Conservation (phyloP, 1,140 invertebrate species). For the Drosophila virilis region DNA sequence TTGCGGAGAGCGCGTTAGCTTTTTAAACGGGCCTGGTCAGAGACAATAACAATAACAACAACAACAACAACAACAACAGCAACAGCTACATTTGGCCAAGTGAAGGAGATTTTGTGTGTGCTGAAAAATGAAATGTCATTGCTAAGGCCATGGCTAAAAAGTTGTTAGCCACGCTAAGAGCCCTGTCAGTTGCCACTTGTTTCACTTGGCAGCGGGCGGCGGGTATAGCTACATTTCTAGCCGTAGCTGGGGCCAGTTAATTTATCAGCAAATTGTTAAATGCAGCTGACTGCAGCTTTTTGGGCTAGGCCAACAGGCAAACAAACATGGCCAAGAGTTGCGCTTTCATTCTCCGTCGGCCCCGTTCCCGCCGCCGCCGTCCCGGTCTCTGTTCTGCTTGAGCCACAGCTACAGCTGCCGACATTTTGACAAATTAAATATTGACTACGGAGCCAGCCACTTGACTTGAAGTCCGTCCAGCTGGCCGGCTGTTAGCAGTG, state of each 20-base stretch:
- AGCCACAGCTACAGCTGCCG: conserved; percentile 10
- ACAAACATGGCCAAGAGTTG: neutral
- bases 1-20: neutral
- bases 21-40: neutral
- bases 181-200: conserved; percentile 53
- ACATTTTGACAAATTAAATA: conserved; percentile 63
- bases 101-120: conserved; percentile 32
- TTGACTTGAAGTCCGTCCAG: neutral
- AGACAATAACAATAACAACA: neutral
- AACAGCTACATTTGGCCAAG: conserved; percentile 8
- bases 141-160: conserved; percentile 58
- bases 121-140: conserved; percentile 76
- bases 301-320: neutral
- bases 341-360: too few relatives aligned
- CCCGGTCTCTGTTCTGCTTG: neutral
- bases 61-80: neutral
- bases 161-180: conserved; percentile 50
- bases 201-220: conserved; percentile 18
- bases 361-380: too few relatives aligned
- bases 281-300: conserved; percentile 35
- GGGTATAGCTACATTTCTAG: neutral
- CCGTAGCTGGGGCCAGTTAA: conserved; percentile 45
- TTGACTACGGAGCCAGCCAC: conserved; percentile 37
- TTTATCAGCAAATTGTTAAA: conserved; percentile 76
- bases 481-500: neutral